Base-by-base conservation (phyloP, 2,113 vertebrate species). In the Hepsetus odoe region DNA sequence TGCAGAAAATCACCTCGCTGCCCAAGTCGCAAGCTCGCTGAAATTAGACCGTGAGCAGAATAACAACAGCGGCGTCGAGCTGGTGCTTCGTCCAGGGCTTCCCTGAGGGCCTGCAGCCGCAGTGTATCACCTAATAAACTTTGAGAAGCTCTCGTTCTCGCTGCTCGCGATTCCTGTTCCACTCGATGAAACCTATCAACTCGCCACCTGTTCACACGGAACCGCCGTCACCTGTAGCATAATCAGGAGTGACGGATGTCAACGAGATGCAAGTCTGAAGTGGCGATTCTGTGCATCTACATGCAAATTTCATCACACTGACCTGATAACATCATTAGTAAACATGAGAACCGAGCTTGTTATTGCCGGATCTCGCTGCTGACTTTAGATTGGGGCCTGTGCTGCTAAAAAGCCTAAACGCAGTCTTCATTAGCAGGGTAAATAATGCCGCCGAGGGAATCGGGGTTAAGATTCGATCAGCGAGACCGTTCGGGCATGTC, bases 401-500 rank as follows among this genome's bases (percentile, higher is more conserved):
- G 38, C 71, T 74, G 68, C 26, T 49, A 46, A 77, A 69, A 81
- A 71, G 78, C 56, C 73, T 32, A 44, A 77, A 75, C 59, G 6
- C 38, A 77, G 83, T 76, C 64, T 82, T 87, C 86, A 89, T 91
- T 88, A 90, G 84, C 69, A 67, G 74, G 58, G 74, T 86, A 90
- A 89, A 92, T 86, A 90, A 87, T 88, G 16, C 51, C 81, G 77
- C 76, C 67, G 77, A 83, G 77, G 82, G 88, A 89, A 88, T 72
- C 74, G 76, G 80, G 83, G 84, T 87, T 87, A 90, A 85, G 86
- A 91, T 88, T 88, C 77, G 84, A 92, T 91, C 86, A 87, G 80
- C 81, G 80, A 78, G 85, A 82, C 86, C 77, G 85, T 65, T 90
- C 88, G 89, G 72, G 82, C 87, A 67, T 87, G 89, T 58, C 22